Percentiles rank a stretch among this genome's conserved stretches.
Conservation (phyloP, 2,888 invertebrate genomes). For the Phorcus lineatus region DNA sequence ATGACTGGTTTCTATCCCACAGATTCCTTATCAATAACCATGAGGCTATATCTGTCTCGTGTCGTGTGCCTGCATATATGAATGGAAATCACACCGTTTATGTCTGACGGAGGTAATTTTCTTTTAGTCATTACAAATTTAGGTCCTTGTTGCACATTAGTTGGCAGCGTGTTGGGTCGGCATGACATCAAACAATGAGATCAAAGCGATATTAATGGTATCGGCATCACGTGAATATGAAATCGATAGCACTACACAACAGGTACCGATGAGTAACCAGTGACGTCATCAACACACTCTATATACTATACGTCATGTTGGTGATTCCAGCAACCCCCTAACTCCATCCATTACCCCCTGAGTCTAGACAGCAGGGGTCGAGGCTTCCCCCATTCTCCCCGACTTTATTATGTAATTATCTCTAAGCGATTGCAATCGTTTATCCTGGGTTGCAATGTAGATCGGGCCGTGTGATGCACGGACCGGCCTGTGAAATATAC, state of each 20-base stretch:
- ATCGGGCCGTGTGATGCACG: neutral
- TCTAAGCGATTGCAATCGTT: neutral
- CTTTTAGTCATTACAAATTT: too few species aligned
- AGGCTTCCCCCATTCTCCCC: neutral
- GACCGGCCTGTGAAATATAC: neutral
- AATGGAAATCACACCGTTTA: too few species aligned
- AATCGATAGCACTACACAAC: neutral
- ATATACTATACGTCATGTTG: neutral
- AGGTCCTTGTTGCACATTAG: too few species aligned
- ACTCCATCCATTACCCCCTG: neutral
- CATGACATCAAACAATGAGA: too few species aligned
- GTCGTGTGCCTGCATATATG: too few species aligned
- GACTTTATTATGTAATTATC: constrained; percentile 1
- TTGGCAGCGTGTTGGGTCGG: too few species aligned
- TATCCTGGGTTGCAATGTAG: neutral
- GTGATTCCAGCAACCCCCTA: too few species aligned
- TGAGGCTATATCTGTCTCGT: too few species aligned
- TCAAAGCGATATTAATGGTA: too few species aligned
- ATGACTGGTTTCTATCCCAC: too few species aligned
- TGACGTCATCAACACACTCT: neutral
- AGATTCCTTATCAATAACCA: too few species aligned
- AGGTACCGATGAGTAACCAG: neutral
- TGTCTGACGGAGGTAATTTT: too few species aligned
- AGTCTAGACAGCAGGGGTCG: neutral
- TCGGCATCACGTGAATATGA: neutral